Conservation (phyloP, 2,113 vertebrate species). For the Puma concolor region DNA sequence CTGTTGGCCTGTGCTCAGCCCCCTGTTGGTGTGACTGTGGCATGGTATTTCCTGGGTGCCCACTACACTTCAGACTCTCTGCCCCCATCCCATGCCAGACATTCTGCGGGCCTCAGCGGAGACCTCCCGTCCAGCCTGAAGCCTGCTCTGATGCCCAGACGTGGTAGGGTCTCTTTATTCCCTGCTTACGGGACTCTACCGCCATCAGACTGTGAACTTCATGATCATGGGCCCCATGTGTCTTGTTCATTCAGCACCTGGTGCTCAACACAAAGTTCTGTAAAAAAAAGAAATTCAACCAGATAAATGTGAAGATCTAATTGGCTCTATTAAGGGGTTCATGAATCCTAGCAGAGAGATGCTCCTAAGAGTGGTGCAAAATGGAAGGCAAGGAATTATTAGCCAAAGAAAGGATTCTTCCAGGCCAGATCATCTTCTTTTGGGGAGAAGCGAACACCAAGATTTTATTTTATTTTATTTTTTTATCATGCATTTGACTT, state of each 20-base stretch:
- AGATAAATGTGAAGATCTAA: not conserved
- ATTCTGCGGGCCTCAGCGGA: not conserved
- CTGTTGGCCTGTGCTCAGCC: too few relatives aligned
- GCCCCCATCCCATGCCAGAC: not conserved
- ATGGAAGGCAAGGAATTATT: not conserved
- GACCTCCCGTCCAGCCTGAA: not conserved
- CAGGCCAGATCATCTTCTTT: not conserved
- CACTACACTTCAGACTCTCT: not conserved
- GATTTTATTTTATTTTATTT: not conserved
- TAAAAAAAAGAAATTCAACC: not conserved
- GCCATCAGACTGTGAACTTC: not conserved
- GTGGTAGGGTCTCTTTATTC: not conserved
- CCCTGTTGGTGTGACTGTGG: not conserved
- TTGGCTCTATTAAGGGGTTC: not conserved
- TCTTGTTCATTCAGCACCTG: not conserved
- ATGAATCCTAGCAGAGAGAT: not conserved
- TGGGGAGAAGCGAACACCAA: not conserved
- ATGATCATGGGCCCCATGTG: accelerated
- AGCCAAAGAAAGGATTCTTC: not conserved
- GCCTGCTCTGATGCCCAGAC: not conserved
- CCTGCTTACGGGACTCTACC: not conserved
- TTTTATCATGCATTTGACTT: not conserved
- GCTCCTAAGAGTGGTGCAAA: not conserved
- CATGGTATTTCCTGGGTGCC: not conserved
- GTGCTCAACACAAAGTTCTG: not conserved